Evolutionary conservation across 1,140 invertebrate species (phyloP).

Genomic region (Euglossa dilemma): DNA sequence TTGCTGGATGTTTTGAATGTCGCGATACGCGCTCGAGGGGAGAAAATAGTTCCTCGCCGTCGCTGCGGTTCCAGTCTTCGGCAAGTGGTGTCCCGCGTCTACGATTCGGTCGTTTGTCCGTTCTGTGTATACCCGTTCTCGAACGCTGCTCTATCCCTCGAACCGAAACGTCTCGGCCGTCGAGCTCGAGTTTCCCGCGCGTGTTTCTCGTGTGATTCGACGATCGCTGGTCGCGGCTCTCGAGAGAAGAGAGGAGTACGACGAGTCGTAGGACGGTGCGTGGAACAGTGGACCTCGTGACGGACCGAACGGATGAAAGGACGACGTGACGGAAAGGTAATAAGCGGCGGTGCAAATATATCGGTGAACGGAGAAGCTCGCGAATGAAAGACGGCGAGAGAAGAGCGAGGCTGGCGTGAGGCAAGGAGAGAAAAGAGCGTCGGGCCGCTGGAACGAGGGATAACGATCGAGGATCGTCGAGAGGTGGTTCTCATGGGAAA

Average conservation of each 20-base stretch:
- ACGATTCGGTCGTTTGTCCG: neutral
- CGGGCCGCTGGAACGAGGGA: neutral
- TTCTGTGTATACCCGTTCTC: neutral
- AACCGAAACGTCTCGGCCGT: no score
- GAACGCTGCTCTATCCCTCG: neutral
- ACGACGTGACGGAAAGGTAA: neutral
- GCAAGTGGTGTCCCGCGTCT: neutral
- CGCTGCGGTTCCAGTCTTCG: neutral
- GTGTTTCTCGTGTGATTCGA: neutral
- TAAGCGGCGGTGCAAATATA: no score
- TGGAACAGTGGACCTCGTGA: conserved; percentile 14
- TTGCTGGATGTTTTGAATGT: neutral
- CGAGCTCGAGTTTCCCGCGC: conserved; percentile 7
- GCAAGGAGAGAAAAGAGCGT: neutral
- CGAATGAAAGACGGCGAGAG: neutral
- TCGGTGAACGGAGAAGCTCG: neutral
- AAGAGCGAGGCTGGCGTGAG: neutral
- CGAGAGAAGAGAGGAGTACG: neutral
- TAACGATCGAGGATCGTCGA: neutral
- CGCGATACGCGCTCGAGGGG: neutral
- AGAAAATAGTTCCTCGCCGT: neutral
- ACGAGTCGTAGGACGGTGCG: conserved; percentile 29
- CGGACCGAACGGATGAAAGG: neutral
- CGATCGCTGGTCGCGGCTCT: no score
- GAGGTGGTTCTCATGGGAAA: conserved; percentile 16